phyloP scores from a whole-genome alignment of 2,797 vertebrate species.

The Dipus sagitta region DNA sequence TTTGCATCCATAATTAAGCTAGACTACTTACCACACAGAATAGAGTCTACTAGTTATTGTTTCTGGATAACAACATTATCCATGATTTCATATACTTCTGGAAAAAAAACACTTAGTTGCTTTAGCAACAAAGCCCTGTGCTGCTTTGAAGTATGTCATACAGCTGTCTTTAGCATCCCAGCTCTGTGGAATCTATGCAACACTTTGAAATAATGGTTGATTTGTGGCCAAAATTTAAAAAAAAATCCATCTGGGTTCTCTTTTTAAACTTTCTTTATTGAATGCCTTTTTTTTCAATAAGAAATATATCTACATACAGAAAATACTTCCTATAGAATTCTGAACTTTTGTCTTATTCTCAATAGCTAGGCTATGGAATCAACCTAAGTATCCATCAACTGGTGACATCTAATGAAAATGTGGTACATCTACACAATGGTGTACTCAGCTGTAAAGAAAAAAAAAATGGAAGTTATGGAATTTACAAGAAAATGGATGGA shows the following conservation, averaged over 20 bases:
- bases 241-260: background rate
- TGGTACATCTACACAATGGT: too few species aligned
- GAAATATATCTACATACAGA: constrained; percentile 5
- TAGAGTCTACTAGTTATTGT: background rate
- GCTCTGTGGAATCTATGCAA: constrained; percentile 2
- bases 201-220: constrained; percentile 46
- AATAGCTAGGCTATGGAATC: too few species aligned
- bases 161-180: constrained; percentile 52
- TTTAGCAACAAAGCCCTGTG: constrained; percentile 17
- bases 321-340: constrained; percentile 16
- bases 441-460: too few species aligned
- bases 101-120: constrained; percentile 31
- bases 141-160: constrained; percentile 43
- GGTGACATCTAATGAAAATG: too few species aligned
- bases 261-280: constrained; percentile 36
- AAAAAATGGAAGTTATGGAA: too few species aligned
- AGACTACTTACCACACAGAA: constrained; percentile 29
- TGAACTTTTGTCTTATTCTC: background rate
- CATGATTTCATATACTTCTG: background rate
- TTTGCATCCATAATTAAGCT: constrained; percentile 47
- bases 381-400: too few species aligned
- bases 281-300: constrained; percentile 48
- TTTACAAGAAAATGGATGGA: too few species aligned
- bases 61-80: constrained; percentile 33
- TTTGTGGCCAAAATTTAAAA: background rate